Conservation (phyloP, 2,797 vertebrate genomes). For the Tokudaia muenninki region DNA sequence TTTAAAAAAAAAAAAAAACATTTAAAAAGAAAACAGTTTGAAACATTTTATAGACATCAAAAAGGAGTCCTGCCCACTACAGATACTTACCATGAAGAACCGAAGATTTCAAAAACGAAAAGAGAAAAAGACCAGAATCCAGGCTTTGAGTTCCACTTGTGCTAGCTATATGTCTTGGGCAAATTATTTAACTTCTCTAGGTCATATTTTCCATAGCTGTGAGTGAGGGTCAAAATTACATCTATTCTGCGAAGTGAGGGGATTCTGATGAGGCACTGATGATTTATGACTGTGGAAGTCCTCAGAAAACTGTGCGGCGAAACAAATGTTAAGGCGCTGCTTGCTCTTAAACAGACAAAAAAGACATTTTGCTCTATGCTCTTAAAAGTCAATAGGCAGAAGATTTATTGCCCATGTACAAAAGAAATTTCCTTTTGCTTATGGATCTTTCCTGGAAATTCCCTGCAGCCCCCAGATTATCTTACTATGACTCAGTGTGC, state of each 20-base stretch:
- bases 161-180: not conserved
- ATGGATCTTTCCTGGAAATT: conserved; percentile 62
- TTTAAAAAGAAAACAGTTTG: not conserved
- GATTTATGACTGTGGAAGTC: conserved; percentile 68
- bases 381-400: conserved; percentile 79
- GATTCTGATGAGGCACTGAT: conserved; percentile 23
- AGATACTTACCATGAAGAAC: not conserved
- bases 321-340: conserved; percentile 71
- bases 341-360: conserved; percentile 73
- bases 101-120: conserved; percentile 43
- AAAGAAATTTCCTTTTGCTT: conserved; percentile 68
- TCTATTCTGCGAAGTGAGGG: conserved; percentile 41
- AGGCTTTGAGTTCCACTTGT: not conserved
- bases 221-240: conserved; percentile 69
- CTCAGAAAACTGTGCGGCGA: conserved; percentile 66
- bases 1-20: conserved; percentile 34
- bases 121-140: conserved; percentile 28
- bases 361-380: conserved; percentile 68
- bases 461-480: not conserved
- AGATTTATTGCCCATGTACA: conserved; percentile 67
- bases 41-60: conserved; percentile 53
- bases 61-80: not conserved
- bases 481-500: not conserved
- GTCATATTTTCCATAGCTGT: not conserved
- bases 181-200: conserved; percentile 46